Evolutionary conservation across 2,888 invertebrate genomes (phyloP), one percentile per base, ranked within the genome.

Genomic region (Mystacides longicornis): DNA sequence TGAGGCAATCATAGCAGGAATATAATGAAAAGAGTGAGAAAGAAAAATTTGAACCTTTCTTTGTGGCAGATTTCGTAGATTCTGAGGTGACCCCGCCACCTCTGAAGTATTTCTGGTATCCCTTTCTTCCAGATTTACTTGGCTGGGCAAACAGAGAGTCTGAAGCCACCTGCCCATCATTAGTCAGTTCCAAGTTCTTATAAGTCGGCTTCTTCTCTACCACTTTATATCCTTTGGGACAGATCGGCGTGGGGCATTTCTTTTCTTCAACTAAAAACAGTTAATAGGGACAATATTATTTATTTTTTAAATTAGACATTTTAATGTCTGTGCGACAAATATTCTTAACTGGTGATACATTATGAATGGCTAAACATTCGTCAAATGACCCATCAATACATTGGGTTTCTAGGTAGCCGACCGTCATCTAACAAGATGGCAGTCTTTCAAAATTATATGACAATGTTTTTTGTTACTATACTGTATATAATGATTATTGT

Each of bases 141-240:
- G 57, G 56, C 33, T 56, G 54, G 14, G 58, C 57, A 43, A 62
- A 62, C 9, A 62, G 43, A 11, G 62, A 62, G 23, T 60, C 60
- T n/a, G 58, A 50, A 19, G 58, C 46, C 23, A 57, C 51, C 23
- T 54, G 56, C 2, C 50, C 51, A 1, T 53, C 56, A 21, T 42
- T 54, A 45, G 48, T 48, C 20, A 58, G 42, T 23, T 59, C 55
- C 18, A 55, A 45, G 23, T 52, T 50, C 46, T 55, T 53, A 42
- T 53, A 51, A 2, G 45, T 31, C 3, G 47, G 33, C 27, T 57
- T 58, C 49, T 56, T 62, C 61, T 66, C 67, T 27, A 77, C 71
- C 0, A 82, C 71, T 33, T 75, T 73, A 68, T 86, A 86, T 23
- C 80, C 81, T 0, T 77, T 76, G 0, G 84, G 85, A 64, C 89